A percentile compares a stretch with the other conserved stretches of the same genome.
phyloP scores from a whole-genome alignment of 2,888 invertebrate genomes.

The Sympetrum striolatum region DNA sequence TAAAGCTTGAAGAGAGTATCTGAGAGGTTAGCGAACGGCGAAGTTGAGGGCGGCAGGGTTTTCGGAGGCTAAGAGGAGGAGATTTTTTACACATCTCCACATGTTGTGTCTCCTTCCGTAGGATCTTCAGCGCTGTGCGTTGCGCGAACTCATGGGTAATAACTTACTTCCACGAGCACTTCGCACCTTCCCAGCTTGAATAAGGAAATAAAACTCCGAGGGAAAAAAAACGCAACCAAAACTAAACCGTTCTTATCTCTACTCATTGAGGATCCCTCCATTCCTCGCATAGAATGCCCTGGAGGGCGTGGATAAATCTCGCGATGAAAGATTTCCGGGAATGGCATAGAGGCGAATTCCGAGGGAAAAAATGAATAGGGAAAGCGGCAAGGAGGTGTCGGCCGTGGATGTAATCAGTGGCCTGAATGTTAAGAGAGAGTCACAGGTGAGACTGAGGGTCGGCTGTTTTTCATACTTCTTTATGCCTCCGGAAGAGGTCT shows the following conservation, averaged over 20 bases:
- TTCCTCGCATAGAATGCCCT: background rate
- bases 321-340: background rate
- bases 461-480: constrained; percentile 1
- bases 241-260: background rate
- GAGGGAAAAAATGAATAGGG: background rate
- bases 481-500: background rate
- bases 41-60: background rate
- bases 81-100: constrained; percentile 15
- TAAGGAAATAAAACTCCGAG: background rate
- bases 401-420: constrained; percentile 10
- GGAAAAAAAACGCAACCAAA: background rate
- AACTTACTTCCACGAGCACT: background rate
- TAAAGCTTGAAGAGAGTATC: background rate
- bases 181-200: background rate
- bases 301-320: background rate
- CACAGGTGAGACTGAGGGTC: background rate
- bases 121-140: too few relatives aligned
- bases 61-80: background rate
- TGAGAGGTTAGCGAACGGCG: background rate
- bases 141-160: background rate
- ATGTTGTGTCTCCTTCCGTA: background rate
- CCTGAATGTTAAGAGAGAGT: background rate
- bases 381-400: background rate
- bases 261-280: background rate
- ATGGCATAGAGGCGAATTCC: background rate